Base-by-base conservation (phyloP, 23 tunicate species). In the Diplosoma virens region DNA sequence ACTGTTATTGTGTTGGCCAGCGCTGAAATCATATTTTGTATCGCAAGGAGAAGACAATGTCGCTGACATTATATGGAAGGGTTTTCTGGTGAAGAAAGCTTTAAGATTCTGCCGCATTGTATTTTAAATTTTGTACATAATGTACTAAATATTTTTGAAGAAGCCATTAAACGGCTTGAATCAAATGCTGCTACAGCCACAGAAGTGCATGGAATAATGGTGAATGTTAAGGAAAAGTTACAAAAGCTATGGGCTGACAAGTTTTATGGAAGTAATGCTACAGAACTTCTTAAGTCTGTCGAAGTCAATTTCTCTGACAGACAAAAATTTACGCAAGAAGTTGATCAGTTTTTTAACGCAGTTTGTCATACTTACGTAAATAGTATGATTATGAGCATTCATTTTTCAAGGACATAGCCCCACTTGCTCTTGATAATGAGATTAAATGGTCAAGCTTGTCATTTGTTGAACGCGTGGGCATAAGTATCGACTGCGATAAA, bases 181-280 rank as follows among this genome's bases (percentile, higher is more conserved):
- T 56, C 63, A 56, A 11, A 11, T 20, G 63, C 63, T 20, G 20
- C 63, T 56, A 56, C 63, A 14, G 63, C 63, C 24, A 56, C 63
- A 56, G 63, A 56, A 56, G 25, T 56, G 63, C 21, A 56, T 56
- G 63, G 63, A 56, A 56, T 56, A 56, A 56, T 56, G 63, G 63
- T 56, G 63, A 56, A 11, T 11, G 24, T 56, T 56, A 25, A 56
- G 25, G 63, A 56, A 56, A 56, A 16, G 63, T 56, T 56, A 56
- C 63, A 20, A 25, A 22, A 56, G 63, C 63, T 22, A 56, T 56
- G 63, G 21, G 63, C 63, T 14, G 63, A 56, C 63, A 56, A 56
- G 63, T 56, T 56, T 56, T 56, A 56, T 56, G 63, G 63, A 56
- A 56, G 63, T 56, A 56, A 56, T n/a, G n/a, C n/a, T n/a, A n/a